Conservation (phyloP, 2,113 vertebrate genomes). For the Ageneiosus marmoratus region DNA sequence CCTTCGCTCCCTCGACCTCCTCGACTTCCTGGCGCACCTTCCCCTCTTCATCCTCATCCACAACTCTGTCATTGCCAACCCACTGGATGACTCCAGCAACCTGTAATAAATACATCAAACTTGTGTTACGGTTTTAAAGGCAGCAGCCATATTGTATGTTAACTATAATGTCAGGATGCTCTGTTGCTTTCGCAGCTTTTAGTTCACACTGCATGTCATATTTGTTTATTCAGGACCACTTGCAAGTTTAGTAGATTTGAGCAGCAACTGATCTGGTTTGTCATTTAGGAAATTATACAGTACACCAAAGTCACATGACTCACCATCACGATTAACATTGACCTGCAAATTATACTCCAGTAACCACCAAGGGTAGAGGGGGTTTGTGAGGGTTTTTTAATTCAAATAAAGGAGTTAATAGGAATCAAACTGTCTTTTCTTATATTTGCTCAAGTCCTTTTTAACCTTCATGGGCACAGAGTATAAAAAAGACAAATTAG, state of each 20-base stretch:
- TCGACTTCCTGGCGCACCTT: slow-evolving; percentile 72
- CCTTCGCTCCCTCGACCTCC: slow-evolving; percentile 62
- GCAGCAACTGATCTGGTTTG: no score
- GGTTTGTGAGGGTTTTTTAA: neutral
- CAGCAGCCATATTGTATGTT: neutral
- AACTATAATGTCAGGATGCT: neutral
- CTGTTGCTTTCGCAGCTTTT: neutral
- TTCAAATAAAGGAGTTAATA: neutral
- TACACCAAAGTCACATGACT: neutral
- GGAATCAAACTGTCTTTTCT: neutral
- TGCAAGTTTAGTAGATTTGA: neutral
- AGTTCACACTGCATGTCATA: neutral
- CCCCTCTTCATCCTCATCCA: slow-evolving; percentile 71
- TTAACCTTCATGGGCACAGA: neutral
- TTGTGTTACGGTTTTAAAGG: neutral
- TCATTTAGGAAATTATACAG: neutral
- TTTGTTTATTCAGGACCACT: neutral
- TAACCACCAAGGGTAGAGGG: neutral
- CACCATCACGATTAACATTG: neutral
- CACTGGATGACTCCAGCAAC: slow-evolving; percentile 58
- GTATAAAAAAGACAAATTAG: neutral
- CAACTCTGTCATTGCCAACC: slow-evolving; percentile 68
- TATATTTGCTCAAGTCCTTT: neutral
- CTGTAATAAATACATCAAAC: slow-evolving; percentile 54
- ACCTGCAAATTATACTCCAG: neutral